A percentile compares a stretch with the other conserved stretches of the same genome.
phyloP scores from a whole-genome alignment of 2,113 vertebrate species.

The Pteruthius melanotis region DNA sequence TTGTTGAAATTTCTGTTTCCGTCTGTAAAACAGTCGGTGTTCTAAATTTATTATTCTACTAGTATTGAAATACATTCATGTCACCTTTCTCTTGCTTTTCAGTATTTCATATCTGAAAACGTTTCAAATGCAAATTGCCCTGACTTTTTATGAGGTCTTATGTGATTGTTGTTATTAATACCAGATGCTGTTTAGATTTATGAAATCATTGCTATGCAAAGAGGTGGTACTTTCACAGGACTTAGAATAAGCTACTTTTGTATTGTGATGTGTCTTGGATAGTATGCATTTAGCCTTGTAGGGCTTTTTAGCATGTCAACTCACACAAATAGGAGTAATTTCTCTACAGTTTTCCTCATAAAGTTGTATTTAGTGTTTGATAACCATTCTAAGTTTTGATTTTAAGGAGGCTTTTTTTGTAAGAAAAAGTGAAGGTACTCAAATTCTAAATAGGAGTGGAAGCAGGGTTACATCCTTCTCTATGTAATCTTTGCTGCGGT shows the following conservation, averaged over 20 bases:
- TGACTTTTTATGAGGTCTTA: neutral
- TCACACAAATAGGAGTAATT: neutral
- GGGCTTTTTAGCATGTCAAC: rapidly evolving
- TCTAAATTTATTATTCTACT: neutral
- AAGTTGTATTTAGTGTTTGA: neutral
- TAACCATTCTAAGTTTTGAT: neutral
- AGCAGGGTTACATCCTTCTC: neutral
- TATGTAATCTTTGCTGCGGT: neutral
- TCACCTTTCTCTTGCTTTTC: neutral
- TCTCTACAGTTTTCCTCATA: neutral
- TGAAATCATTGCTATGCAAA: neutral
- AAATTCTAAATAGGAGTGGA: neutral
- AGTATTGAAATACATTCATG: neutral
- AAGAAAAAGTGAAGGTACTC: neutral
- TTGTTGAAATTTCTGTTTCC: neutral
- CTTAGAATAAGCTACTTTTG: neutral
- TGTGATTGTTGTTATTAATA: neutral
- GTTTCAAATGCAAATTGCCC: neutral
- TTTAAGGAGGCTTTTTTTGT: neutral
- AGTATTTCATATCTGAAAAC: neutral
- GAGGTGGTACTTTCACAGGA: neutral
- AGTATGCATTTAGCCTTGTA: neutral
- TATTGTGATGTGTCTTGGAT: neutral
- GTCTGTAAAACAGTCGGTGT: neutral
- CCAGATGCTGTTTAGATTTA: neutral